Evolutionary conservation across 2,888 invertebrate species (phyloP), one percentile per base, ranked within the genome.

Genomic region (Tenthredo notha): DNA sequence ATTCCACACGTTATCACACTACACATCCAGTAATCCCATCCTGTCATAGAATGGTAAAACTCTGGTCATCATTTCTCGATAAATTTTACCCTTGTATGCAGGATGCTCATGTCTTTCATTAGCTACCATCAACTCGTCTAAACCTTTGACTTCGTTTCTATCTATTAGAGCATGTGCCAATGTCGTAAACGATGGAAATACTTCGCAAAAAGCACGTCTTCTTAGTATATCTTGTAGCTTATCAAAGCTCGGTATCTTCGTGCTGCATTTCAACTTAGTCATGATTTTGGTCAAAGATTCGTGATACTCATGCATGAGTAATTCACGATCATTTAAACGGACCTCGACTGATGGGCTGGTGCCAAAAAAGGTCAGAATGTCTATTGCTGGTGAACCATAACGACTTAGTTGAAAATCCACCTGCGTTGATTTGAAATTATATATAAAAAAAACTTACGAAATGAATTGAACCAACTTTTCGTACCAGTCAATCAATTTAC

Each of bases 391-490:
- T 72, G 94, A 93, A 6, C 92, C 89, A 87, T 93, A 94, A 47
- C 90, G 85, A 82, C 92, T 91, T 86, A 94, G 85, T 91, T 94
- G 94, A 85, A 94, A 94, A 88, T 94, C 94, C 82, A 94, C 94
- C 94, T 94, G 89, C 0, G 94, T 93, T 61, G 25, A 61, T 61
- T 74, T 1, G 1, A 9, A 21, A 74, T 74, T 37, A 43, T n/a
- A 43, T 33, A 33, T n/a, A n/a, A n/a, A n/a, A n/a, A 37, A 15
- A 72, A 10, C 3, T 4, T 74, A n/a, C 47, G 43, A 74, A 74
- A 4, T 25, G 43, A 12, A 74, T 43, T 43, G 40, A 21, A 47
- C 21, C 5, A 37, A 15, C 7, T 10, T 47, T 6, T 37, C 37
- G 6, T 18, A 43, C 15, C 47, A 47, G 47, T 15, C 15, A 15